Evolutionary conservation across 2,113 vertebrate species (phyloP), one percentile per base, ranked within the genome.

Genomic region (Channa argus): DNA sequence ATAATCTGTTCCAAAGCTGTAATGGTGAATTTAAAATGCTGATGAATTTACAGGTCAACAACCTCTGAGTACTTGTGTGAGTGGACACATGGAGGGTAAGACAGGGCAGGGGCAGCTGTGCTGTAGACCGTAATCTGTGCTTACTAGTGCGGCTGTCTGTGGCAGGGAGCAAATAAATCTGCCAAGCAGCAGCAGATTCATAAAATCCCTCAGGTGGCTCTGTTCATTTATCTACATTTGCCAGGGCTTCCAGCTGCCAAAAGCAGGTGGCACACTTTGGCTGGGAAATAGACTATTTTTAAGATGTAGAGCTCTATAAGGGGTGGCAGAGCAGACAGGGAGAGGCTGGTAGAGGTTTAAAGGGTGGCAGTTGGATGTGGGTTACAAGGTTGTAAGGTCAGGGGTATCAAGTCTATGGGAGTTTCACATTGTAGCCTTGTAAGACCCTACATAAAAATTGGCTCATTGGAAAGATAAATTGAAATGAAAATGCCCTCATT

Each of bases 201-300:
- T 88, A 87, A 93, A 93, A 91, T 94, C 94, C 92, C 93, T 91
- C 88, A 92, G 92, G 94, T 94, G 91, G 88, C 85, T 92, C 85
- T 87, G 88, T 88, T 94, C 92, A 94, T 93, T 94, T 94, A 93
- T 93, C 92, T 93, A 90, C 92, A 88, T 89, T 92, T 94, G 89
- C 90, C 92, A 93, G 92, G 84, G 86, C 75, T 90, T 91, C 90
- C 92, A 93, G 91, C 90, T 91, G 92, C 91, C 92, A 91, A 89
- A 92, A 91, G 89, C 93, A 93, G 91, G 93, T 94, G 93, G 90
- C 90, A 93, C 84, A 91, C 90, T 92, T 93, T 92, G 86, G 88
- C 85, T 90, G 54, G 85, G 79, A 93, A 94, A 93, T 91, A 73
- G 91, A 84, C 88, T 91, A 86, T 90, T 91, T 92, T 86, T 90